Evolutionary conservation across 1,140 invertebrate species (phyloP).

Genomic region (Bombyx mandarina): DNA sequence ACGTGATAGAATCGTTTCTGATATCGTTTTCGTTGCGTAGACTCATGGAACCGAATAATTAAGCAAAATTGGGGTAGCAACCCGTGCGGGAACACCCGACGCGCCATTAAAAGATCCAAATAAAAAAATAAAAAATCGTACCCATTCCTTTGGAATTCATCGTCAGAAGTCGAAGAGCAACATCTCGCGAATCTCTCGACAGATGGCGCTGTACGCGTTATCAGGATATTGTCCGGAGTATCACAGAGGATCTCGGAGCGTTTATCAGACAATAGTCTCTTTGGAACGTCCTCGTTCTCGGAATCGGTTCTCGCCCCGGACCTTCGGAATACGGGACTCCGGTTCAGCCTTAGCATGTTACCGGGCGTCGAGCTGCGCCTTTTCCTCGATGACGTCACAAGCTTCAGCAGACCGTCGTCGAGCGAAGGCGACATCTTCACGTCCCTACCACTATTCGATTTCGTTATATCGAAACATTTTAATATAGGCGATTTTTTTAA

Average conservation of each 20-base stretch:
- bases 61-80: no score
- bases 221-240: conserved; percentile 45
- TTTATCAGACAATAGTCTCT: conserved; percentile 6
- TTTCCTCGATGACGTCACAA: conserved; percentile 35
- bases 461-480: conserved; percentile 46
- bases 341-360: conserved; percentile 7
- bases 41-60: no score
- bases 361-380: conserved; percentile 50
- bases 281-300: conserved; percentile 38
- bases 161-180: conserved; percentile 22
- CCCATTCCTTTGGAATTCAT: background rate
- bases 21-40: no score
- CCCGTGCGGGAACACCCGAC: background rate
- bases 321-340: conserved; percentile 32
- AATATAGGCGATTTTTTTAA: conserved; percentile 29
- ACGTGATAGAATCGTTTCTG: no score
- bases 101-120: no score
- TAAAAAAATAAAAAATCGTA: background rate
- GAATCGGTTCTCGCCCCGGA: conserved; percentile 42
- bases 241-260: conserved; percentile 36
- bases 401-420: conserved; percentile 36
- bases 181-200: conserved; percentile 28
- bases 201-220: conserved; percentile 58
- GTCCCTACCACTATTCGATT: conserved; percentile 19
- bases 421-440: conserved; percentile 18